These are phyloP conservation scores for Tipula helvola DNA, from an alignment of 2,888 invertebrate genomes.

Conservation along the genomic window DNA sequence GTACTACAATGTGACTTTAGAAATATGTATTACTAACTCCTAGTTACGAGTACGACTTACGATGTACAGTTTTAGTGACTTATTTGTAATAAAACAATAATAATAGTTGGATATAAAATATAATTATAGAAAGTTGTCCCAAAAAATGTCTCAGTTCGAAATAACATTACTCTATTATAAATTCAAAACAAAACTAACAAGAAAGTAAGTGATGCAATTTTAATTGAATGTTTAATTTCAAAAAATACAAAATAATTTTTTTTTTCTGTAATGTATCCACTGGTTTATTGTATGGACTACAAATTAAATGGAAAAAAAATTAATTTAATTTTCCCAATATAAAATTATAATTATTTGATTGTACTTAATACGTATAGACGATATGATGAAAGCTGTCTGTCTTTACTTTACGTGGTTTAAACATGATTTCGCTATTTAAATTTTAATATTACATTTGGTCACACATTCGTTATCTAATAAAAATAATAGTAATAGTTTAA, in stretches of 20 bases:
- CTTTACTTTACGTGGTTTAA: neutral
- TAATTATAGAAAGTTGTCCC: neutral
- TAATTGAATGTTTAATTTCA: neutral
- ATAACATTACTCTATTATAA: neutral
- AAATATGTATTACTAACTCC: neutral
- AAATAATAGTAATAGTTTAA: neutral
- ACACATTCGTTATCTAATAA: neutral
- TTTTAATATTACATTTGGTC: neutral
- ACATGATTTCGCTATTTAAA: neutral
- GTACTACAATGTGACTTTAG: neutral
- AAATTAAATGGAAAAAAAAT: neutral
- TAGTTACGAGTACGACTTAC: neutral
- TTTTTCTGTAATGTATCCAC: neutral
- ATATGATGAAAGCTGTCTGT: neutral
- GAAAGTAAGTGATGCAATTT: neutral
- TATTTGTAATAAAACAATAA: neutral
- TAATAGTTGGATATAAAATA: neutral
- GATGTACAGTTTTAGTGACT: neutral
- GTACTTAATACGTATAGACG: neutral
- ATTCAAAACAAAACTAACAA: neutral
- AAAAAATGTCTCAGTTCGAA: neutral
- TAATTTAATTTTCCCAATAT: neutral
- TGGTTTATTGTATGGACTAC: neutral
- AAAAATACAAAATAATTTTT: neutral
- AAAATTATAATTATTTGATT: neutral